Conservation (phyloP, 2,797 vertebrate genomes). For the Thripadectes ignobilis region DNA sequence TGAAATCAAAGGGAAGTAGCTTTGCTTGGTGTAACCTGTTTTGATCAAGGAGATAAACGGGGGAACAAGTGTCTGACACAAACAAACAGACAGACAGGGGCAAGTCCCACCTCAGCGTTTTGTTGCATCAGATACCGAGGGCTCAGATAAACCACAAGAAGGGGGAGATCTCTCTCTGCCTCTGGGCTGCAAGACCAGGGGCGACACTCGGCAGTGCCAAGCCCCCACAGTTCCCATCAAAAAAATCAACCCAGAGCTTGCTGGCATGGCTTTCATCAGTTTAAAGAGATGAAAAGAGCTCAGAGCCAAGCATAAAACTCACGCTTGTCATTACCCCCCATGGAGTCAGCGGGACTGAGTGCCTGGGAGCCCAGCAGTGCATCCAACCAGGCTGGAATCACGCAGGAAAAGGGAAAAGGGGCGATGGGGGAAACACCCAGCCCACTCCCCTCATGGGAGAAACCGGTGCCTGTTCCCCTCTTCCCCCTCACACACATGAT, state of each 20-base stretch:
- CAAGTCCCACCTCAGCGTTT: constrained; percentile 55
- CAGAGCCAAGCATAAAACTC: constrained; percentile 16
- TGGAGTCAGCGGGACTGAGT: neutral
- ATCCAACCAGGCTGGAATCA: rapidly evolving
- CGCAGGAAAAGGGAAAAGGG: neutral
- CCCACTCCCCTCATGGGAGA: rapidly evolving
- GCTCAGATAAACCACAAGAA: constrained; percentile 59
- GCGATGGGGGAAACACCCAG: neutral
- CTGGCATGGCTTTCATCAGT: constrained; percentile 51
- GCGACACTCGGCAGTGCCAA: constrained; percentile 55
- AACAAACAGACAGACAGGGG: constrained; percentile 66
- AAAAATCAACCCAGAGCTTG: constrained; percentile 32
- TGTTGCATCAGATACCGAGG: constrained; percentile 49
- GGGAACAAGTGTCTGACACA: constrained; percentile 63
- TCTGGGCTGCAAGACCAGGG: constrained; percentile 43
- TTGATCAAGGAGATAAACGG: constrained; percentile 52
- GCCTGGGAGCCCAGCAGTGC: neutral
- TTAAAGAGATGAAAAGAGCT: constrained; percentile 67
- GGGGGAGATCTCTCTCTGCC: constrained; percentile 69
- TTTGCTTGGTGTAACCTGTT: constrained; percentile 63
- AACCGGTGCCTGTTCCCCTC: too few relatives aligned
- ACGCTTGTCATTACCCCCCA: constrained; percentile 60
- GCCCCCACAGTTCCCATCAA: constrained; percentile 68
- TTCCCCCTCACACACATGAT: rapidly evolving
- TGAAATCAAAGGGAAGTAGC: constrained; percentile 70